Evolutionary conservation across 2,113 vertebrate species (phyloP).

Genomic region (Mesitornis unicolor): DNA sequence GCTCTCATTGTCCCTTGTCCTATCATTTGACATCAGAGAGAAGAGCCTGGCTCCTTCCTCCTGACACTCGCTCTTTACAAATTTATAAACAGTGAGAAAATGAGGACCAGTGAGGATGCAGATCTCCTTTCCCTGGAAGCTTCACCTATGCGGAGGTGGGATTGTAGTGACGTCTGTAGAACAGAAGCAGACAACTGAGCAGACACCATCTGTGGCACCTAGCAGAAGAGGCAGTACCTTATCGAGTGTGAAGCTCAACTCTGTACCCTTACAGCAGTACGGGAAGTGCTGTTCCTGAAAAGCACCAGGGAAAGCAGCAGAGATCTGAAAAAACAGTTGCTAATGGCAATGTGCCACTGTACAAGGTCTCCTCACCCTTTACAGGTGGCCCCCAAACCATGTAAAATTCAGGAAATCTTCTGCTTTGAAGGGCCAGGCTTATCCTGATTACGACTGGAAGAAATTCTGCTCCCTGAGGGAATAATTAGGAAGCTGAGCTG

Average conservation of each 20-base stretch:
- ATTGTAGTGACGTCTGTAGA: background rate
- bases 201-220: background rate
- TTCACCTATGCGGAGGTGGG: background rate
- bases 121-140: background rate
- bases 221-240: background rate
- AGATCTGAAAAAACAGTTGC: background rate
- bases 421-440: background rate
- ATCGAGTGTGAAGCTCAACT: background rate
- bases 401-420: background rate
- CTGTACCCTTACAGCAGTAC: fast-evolving
- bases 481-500: constrained; percentile 16
- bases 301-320: background rate
- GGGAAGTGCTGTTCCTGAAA: background rate
- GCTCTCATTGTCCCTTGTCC: too few species aligned
- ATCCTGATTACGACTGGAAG: background rate
- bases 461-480: constrained; percentile 24
- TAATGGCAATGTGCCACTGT: background rate
- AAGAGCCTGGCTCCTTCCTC: too few species aligned
- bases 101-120: background rate
- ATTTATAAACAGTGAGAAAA: background rate
- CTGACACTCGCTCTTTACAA: too few species aligned
- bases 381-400: background rate
- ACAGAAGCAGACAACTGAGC: background rate
- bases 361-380: background rate
- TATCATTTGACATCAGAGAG: too few species aligned